phyloP scores from a whole-genome alignment of 2,113 vertebrate species.

The Campylorhamphus procurvoides region DNA sequence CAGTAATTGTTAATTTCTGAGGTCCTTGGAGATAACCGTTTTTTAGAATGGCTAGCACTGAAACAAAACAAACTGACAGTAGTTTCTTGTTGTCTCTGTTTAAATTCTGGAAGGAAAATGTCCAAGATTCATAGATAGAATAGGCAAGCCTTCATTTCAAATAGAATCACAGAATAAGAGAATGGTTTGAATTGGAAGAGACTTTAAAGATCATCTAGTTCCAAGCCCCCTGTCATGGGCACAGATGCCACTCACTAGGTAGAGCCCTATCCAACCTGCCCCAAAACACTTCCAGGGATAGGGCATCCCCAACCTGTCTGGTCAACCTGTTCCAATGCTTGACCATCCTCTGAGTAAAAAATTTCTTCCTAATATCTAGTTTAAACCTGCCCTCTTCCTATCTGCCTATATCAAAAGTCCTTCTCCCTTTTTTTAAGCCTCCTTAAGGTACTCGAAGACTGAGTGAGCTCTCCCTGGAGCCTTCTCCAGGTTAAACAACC shows the following conservation, averaged over 20 bases:
- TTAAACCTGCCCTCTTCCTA: neutral
- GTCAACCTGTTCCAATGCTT: neutral
- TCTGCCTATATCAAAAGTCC: neutral
- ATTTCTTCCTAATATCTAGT: neutral
- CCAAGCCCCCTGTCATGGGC: neutral
- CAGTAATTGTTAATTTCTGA: conserved; percentile 17
- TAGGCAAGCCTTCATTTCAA: neutral
- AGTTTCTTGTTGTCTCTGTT: neutral
- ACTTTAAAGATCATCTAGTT: neutral
- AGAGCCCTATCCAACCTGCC: neutral
- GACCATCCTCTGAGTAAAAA: neutral
- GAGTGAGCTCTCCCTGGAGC: neutral
- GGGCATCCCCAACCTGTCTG: neutral
- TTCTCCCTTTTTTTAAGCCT: neutral
- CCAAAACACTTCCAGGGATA: neutral
- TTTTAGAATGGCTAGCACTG: neutral
- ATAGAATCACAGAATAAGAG: neutral
- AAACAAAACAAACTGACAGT: neutral
- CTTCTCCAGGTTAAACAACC: neutral
- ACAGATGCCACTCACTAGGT: too few relatives aligned
- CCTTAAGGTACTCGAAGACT: neutral
- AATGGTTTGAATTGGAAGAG: neutral
- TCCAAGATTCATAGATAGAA: neutral
- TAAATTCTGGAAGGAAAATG: neutral
- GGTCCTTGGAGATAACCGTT: neutral